Base-by-base conservation (phyloP, 1,140 invertebrate genomes). In the Hyposmocoma kahamanoa region DNA sequence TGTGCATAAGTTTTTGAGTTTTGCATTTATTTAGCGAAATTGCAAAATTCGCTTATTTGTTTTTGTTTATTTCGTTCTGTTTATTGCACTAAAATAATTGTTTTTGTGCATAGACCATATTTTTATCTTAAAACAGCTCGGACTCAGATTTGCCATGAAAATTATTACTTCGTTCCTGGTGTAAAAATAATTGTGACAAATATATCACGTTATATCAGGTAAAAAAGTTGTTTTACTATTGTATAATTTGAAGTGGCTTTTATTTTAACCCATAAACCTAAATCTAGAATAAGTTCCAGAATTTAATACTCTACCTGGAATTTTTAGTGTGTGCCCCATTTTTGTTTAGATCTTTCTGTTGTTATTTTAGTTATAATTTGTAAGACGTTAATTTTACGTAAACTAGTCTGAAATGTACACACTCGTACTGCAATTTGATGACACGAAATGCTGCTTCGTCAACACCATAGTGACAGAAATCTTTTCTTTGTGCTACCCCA, bases 101-200 rank as follows among this genome's bases (percentile, higher is more conserved):
- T 36, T 17, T 15, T 8, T 6, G n/a, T 6, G 32, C 18, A 10
- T n/a, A n/a, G n/a, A n/a, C n/a, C n/a, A n/a, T n/a, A n/a, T n/a
- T n/a, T n/a, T 32, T 34, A 49, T 38, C 50, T 53, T 51, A 50
- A 51, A 38, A 46, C 17, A 47, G 18, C 34, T 41, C 60, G 51
- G 50, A 61, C 51, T 43, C 22, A 49, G 41, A 57, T 62, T 79
- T 84, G 81, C 77, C 72, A 84, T 84, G 81, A 84, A 76, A 81
- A 78, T 75, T 71, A 70, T 79, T 76, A 84, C 74, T 83, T 84
- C 76, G 72, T 72, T 81, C 72, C 67, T 74, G 79, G 81, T 84
- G 70, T 84, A 84, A 84, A 84, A 84, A 84, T 84, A 84, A 83
- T 84, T 83, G 75, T 84, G 81, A 83, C 71, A 80, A 84, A 75